Conservation (phyloP, 1,140 invertebrate genomes). For the Euura saliciscinereae region DNA sequence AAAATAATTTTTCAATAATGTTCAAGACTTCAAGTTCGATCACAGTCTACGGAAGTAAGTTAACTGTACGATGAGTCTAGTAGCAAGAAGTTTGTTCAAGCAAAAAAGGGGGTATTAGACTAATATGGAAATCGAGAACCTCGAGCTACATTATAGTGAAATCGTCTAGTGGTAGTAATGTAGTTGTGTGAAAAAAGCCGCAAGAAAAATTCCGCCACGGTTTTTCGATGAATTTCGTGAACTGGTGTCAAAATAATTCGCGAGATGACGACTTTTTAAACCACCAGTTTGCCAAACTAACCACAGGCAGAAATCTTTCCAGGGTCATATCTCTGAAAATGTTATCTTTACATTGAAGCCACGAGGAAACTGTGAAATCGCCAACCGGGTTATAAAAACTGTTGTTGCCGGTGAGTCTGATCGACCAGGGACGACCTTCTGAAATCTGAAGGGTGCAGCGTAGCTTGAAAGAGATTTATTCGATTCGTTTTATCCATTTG, state of each 20-base stretch:
- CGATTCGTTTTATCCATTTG: neutral
- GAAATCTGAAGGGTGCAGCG: neutral
- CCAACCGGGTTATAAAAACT: no score
- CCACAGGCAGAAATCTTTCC: neutral
- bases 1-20: no score
- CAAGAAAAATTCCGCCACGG: neutral
- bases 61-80: no score
- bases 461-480: neutral
- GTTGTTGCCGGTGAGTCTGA: neutral
- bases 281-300: neutral
- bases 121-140: no score
- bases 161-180: neutral
- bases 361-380: no score
- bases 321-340: neutral
- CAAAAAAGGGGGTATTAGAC: no score
- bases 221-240: neutral
- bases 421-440: neutral
- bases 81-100: no score
- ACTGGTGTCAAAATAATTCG: neutral
- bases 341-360: no score
- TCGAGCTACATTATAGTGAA: no score
- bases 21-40: no score
- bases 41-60: no score
- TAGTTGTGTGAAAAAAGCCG: neutral
- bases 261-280: neutral